Base-by-base conservation (phyloP, 2,888 invertebrate species). In the Chloroclystis v-ata region DNA sequence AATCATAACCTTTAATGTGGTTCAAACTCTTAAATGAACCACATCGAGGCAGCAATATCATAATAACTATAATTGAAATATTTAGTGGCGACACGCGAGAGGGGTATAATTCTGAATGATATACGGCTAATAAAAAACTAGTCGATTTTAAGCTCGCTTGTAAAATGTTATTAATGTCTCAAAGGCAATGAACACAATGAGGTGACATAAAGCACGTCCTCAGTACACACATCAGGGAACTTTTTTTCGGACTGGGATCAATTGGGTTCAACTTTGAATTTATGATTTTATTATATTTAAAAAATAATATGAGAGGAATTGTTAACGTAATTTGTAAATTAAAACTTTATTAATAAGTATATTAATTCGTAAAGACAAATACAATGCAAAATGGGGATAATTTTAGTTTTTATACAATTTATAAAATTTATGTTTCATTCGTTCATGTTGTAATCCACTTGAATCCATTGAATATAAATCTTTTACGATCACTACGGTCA, bases 1-100 rank as follows among this genome's bases (percentile, higher is more conserved):
- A 59, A 60, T 63, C 49, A 63, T 54, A 32, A 57, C 61, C 61
- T 56, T 57, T 57, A 64, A 54, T 52, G 50, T 61, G 60, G 60
- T 58, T 65, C 65, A 65, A 68, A 67, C 66, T 63, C 64, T 62
- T 64, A 67, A 61, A 63, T 63, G 62, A 65, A 63, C 61, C 60
- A 60, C 56, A 59, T 57, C 57, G 63, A 60, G 64, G 55, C 58
- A 60, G 61, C 63, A 63, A 75, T 77, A 75, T 71, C 66, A 67
- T 77, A 70, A 76, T 74, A 72, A 73, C 67, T 72, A 75, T 78
- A 75, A 80, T 80, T 80, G 78, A 77, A 71, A 77, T 79, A 78
- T 80, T 78, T 73, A 74, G 71, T 70, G 72, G 69, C 59, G 76
- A 72, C 78, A 78, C 74, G 75, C 76, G 75, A 65, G 64, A 61